A percentile compares a stretch with the other conserved stretches of the same genome.
These are phyloP conservation scores for Ibidorhyncha struthersii DNA, from an alignment of 2,113 vertebrate species.

Conservation along the genomic window DNA sequence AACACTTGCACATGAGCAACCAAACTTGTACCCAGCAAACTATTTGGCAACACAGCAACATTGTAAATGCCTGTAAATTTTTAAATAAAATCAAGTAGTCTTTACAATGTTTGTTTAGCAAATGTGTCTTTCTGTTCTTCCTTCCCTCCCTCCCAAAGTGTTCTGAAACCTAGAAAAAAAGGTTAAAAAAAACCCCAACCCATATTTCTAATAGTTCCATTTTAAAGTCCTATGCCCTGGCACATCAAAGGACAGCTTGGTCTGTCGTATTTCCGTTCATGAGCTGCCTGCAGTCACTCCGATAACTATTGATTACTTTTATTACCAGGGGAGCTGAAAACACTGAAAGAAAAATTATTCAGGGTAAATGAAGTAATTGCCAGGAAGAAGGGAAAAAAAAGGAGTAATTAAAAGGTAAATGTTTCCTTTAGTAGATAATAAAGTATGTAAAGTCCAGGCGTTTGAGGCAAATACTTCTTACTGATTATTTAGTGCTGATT, in stretches of 20 bases:
- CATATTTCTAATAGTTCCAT: not conserved
- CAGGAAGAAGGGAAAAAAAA: not conserved
- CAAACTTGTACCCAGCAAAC: conserved; percentile 67
- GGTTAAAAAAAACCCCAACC: conserved; percentile 5
- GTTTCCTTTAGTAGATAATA: conserved; percentile 15
- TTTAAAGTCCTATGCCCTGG: conserved; percentile 17
- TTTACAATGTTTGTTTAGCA: conserved; percentile 53
- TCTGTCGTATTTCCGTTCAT: not conserved
- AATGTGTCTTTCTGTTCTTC: conserved; percentile 5
- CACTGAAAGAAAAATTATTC: not conserved
- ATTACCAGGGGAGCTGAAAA: conserved; percentile 5
- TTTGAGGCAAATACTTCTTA: conserved; percentile 37
- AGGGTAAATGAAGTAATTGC: not conserved
- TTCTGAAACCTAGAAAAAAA: conserved; percentile 55
- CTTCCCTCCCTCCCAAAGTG: conserved; percentile 21
- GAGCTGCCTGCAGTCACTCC: conserved; percentile 61
- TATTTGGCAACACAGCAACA: conserved; percentile 73
- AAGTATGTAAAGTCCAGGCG: conserved; percentile 55
- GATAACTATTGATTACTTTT: not conserved
- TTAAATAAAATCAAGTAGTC: conserved; percentile 57
- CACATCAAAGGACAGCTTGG: not conserved
- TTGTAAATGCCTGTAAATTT: conserved; percentile 53
- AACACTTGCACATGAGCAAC: conserved; percentile 69
- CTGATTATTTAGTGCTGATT: conserved; percentile 24
- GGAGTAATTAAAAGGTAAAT: conserved; percentile 22